A percentile compares a stretch with the other conserved stretches of the same genome.
Conservation (phyloP, 2,888 invertebrate genomes). For the Phortica magna region DNA sequence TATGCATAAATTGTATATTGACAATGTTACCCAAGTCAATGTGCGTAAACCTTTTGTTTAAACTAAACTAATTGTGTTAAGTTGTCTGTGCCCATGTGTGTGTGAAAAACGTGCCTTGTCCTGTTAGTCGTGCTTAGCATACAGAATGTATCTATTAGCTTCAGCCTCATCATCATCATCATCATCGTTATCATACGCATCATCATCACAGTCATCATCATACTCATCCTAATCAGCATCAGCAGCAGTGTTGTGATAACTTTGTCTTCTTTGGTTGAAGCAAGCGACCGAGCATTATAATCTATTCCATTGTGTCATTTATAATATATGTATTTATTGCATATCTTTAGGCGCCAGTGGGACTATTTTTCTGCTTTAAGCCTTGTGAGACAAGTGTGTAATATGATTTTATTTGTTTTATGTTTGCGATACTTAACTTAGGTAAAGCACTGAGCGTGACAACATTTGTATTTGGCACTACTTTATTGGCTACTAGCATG, state of each 20-base stretch:
- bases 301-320: background rate
- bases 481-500: too few species aligned
- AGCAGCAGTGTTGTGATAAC: background rate
- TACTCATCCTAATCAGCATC: slow-evolving; percentile 2
- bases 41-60: slow-evolving; percentile 18
- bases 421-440: too few species aligned
- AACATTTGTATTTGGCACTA: too few species aligned
- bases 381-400: background rate
- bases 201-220: slow-evolving; percentile 3
- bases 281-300: background rate
- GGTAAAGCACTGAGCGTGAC: too few species aligned
- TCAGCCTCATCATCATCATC: background rate
- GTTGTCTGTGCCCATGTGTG: background rate
- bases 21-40: background rate
- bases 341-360: background rate
- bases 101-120: slow-evolving; percentile 13
- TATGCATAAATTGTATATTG: background rate
- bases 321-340: background rate
- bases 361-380: background rate
- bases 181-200: too few species aligned
- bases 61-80: slow-evolving; percentile 34
- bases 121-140: slow-evolving; percentile 21
- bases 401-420: background rate
- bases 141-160: slow-evolving; percentile 5
- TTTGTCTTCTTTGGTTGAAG: background rate